Evolutionary conservation across 1,140 invertebrate species (phyloP), one percentile per base, ranked within the genome.

Genomic region (Trachelipus rathkii): DNA sequence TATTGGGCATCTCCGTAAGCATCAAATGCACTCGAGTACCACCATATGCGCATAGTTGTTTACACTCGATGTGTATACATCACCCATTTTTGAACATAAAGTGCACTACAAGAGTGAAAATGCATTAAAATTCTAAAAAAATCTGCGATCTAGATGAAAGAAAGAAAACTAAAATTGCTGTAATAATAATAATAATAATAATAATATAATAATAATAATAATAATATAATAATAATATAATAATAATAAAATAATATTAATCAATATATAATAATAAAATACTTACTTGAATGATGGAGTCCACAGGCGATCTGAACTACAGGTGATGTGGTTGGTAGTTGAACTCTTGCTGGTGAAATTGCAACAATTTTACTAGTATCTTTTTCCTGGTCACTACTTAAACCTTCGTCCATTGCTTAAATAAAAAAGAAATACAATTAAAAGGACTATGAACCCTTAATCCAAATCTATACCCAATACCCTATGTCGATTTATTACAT

Each of bases 31-130:
- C 94, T 0, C 95, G 95, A 44, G 92, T 90, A 24, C 96, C 96
- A n/a, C n/a, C 21, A 99, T 86, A 84, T 98, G 96, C 0, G 96
- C 97, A 84, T 94, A 93, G 81, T 94, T 91, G 86, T 99, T 99
- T 80, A 93, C 97, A 44, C 89, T 89, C 85, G 89, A 90, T 0
- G 95, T 92, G 78, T 91, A 93, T 0, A 98, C 95, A 82, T 92
- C 89, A 24, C 91, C 90, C n/a, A n/a, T n/a, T 84, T 88, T 89
- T 82, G 89, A 87, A 74, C 89, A 84, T 53, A 92, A 84, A 19
- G 77, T 75, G 43, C n/a, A 81, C 80, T 81, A 73, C 9, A 11
- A 50, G 10, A n/a, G n/a, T n/a, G 1, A 33, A 33, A 33, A 33
- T 3, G 1, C 33, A 33, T 33, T 33, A 3, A 33, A 3, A 33